These are phyloP conservation scores for Hedychridium roseum DNA, from an alignment of 2,888 invertebrate species.

Conservation along the genomic window DNA sequence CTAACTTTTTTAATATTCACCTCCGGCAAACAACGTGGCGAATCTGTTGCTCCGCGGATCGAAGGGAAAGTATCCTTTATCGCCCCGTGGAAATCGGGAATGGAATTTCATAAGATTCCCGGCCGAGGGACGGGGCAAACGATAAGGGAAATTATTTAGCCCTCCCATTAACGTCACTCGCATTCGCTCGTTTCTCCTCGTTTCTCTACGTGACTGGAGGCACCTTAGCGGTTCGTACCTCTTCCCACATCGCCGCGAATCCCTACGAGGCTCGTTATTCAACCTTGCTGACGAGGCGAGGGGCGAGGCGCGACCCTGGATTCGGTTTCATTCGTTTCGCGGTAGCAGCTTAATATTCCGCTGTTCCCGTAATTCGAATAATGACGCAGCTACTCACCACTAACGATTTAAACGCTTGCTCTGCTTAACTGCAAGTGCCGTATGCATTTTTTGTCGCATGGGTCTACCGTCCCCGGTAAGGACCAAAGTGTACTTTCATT, in stretches of 20 bases:
- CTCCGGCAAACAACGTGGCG: slow-evolving; percentile 3
- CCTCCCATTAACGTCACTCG: slow-evolving; percentile 59
- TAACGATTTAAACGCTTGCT: slow-evolving; percentile 33
- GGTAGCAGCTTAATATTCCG: slow-evolving; percentile 40
- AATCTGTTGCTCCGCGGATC: slow-evolving; percentile 23
- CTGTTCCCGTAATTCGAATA: slow-evolving; percentile 40
- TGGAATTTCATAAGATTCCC: slow-evolving; percentile 10
- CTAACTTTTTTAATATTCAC: slow-evolving; percentile 31
- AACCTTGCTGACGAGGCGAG: slow-evolving; percentile 36
- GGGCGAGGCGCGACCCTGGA: too few species aligned
- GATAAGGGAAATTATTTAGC: slow-evolving; percentile 58
- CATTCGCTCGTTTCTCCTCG: slow-evolving; percentile 42
- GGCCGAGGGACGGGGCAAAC: slow-evolving; percentile 32
- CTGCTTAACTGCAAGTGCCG: slow-evolving; percentile 25
- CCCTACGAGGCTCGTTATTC: slow-evolving; percentile 46
- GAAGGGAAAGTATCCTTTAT: slow-evolving; percentile 16
- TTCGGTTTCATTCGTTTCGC: slow-evolving; percentile 46
- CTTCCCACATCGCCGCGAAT: slow-evolving; percentile 22
- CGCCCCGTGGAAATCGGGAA: slow-evolving; percentile 11
- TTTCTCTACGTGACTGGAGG: slow-evolving; percentile 10
- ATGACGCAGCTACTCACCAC: slow-evolving; percentile 35
- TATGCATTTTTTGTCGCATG: too few species aligned
- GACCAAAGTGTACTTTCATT: too few species aligned
- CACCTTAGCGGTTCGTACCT: slow-evolving; percentile 9
- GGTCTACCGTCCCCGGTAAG: too few species aligned